These are phyloP conservation scores for Cebidichthys violaceus DNA, from an alignment of 2,113 vertebrate genomes.

Conservation along the genomic window DNA sequence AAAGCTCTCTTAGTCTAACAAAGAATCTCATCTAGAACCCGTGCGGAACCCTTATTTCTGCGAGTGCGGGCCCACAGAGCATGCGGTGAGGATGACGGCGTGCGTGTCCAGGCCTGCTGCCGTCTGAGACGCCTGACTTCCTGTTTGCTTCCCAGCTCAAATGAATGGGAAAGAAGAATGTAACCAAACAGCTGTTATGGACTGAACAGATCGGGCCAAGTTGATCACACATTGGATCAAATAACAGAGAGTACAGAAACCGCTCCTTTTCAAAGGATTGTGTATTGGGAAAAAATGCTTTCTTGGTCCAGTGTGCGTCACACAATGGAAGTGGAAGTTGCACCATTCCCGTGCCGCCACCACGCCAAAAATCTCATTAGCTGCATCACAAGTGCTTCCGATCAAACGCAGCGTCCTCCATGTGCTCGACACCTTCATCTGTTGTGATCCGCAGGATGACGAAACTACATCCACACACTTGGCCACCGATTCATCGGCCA, in stretches of 20 bases:
- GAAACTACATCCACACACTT: constrained; percentile 45
- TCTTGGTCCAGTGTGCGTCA: not conserved
- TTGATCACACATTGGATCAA: not conserved
- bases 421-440: constrained; percentile 15
- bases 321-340: not conserved
- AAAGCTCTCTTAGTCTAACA: not conserved
- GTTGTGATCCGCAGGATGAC: constrained; percentile 44
- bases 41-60: not conserved
- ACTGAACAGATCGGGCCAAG: not conserved
- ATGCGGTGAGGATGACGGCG: not conserved
- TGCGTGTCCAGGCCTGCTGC: not conserved
- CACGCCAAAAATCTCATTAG: constrained; percentile 4
- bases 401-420: constrained; percentile 32
- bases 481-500: constrained; percentile 47
- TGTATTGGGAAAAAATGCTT: not conserved
- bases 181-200: too few relatives aligned
- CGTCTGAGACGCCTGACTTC: not conserved
- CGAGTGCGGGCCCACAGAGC: too few relatives aligned
- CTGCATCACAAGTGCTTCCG: constrained; percentile 7
- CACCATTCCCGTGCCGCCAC: not conserved
- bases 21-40: not conserved
- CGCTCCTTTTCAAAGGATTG: not conserved
- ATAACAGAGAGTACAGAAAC: not conserved
- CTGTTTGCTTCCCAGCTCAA: not conserved
- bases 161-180: not conserved